These are phyloP conservation scores for Falco peregrinus DNA, from an alignment of 2,797 vertebrate species.

Conservation along the genomic window DNA sequence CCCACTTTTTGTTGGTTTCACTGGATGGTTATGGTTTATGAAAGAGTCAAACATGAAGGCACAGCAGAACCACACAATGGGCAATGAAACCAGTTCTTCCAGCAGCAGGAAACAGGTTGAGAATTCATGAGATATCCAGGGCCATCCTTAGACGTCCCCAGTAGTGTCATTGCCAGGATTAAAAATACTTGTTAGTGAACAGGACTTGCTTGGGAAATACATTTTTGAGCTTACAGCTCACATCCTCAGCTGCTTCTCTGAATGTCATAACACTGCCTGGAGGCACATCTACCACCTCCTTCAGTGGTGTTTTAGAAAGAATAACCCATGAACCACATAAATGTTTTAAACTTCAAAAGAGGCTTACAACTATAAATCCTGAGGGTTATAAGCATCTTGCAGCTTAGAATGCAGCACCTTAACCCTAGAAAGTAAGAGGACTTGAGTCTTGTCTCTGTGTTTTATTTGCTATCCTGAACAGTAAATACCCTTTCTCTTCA, in stretches of 20 bases:
- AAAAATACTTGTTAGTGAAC: background rate
- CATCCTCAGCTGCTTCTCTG: background rate
- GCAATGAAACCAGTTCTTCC: background rate
- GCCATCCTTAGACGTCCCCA: background rate
- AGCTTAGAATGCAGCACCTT: background rate
- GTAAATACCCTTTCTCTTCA: background rate
- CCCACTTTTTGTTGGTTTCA: background rate
- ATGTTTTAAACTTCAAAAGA: background rate
- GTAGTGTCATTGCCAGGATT: background rate
- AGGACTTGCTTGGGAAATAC: background rate
- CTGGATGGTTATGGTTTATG: background rate
- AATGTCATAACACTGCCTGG: background rate
- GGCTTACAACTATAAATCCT: background rate
- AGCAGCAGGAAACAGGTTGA: background rate
- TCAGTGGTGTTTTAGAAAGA: background rate
- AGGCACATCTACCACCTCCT: background rate
- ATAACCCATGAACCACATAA: background rate
- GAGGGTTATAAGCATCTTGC: background rate
- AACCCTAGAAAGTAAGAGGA: background rate
- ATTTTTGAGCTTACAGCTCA: background rate
- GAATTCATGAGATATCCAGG: background rate
- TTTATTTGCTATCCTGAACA: background rate
- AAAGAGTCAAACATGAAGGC: background rate
- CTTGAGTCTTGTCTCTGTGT: background rate
- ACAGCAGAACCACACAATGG: background rate